These are phyloP conservation scores for Eidolon helvum DNA, from an alignment of 2,113 vertebrate genomes.

Conservation along the genomic window DNA sequence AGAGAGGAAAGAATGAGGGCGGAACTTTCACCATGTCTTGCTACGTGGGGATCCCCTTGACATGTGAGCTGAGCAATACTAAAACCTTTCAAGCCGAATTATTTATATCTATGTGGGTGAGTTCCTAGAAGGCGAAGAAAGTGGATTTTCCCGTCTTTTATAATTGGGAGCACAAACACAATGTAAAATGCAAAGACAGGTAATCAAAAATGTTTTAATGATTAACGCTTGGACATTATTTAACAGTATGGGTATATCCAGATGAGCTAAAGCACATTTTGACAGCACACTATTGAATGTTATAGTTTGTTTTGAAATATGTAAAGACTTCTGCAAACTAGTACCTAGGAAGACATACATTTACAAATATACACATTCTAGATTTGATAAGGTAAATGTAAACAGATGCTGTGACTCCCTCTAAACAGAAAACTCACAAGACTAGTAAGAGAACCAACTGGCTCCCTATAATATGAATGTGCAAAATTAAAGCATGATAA, in stretches of 20 bases:
- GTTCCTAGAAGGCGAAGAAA: background rate
- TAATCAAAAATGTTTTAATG: constrained; percentile 89
- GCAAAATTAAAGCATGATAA: constrained; percentile 84
- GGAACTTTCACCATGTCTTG: background rate
- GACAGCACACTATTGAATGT: constrained; percentile 77
- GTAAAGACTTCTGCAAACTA: constrained; percentile 83
- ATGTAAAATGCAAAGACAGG: constrained; percentile 65
- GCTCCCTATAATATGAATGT: constrained; percentile 81
- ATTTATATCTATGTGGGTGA: background rate
- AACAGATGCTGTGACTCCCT: constrained; percentile 82
- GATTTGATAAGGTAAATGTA: constrained; percentile 83
- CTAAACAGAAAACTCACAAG: constrained; percentile 81
- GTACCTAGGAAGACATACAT: constrained; percentile 83
- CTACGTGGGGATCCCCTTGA: too few relatives aligned
- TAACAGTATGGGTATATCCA: constrained; percentile 82
- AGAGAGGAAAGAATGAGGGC: background rate
- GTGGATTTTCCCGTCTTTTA: background rate
- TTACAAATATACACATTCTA: constrained; percentile 73
- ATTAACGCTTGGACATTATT: constrained; percentile 83
- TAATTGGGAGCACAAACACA: constrained; percentile 36
- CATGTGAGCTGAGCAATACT: background rate
- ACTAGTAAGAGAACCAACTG: constrained; percentile 75
- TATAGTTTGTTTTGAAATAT: constrained; percentile 82
- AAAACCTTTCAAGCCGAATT: background rate
- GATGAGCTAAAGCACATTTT: constrained; percentile 84